Percentiles rank a stretch among this genome's conserved stretches.
Conservation (phyloP, 2,888 invertebrate genomes). For the Argyra leucocephala region DNA sequence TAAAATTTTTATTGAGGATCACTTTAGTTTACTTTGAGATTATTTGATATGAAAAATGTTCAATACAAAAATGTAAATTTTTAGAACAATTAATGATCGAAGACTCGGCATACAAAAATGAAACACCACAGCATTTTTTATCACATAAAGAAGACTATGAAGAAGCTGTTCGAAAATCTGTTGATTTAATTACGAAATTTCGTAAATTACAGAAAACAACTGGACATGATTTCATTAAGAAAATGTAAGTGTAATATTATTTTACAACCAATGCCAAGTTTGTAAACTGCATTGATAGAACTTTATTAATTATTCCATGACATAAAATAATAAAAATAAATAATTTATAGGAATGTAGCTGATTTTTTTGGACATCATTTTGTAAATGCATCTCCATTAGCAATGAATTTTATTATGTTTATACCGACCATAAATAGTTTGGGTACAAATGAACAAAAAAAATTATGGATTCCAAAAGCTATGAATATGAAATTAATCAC, state of each 20-base stretch:
- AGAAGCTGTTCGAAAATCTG: constrained; percentile 62
- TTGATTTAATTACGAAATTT: constrained; percentile 50
- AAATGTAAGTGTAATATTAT: too few relatives aligned
- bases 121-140: constrained; percentile 62
- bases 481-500: constrained; percentile 74
- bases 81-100: constrained; percentile 41
- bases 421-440: constrained; percentile 79
- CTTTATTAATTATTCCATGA: too few relatives aligned
- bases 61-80: too few relatives aligned
- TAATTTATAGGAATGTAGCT: too few relatives aligned
- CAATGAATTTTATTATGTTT: constrained; percentile 83
- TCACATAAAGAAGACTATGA: constrained; percentile 81
- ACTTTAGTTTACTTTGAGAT: too few relatives aligned
- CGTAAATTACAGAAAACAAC: constrained; percentile 58
- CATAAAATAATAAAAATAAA: too few relatives aligned
- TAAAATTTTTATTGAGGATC: too few relatives aligned
- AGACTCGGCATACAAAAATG: constrained; percentile 58
- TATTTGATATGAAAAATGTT: too few relatives aligned
- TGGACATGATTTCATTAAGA: too few relatives aligned
- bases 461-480: constrained; percentile 71
- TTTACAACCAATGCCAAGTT: too few relatives aligned
- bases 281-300: too few relatives aligned
- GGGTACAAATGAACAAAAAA: constrained; percentile 75
- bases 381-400: constrained; percentile 36
- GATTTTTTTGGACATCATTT: too few relatives aligned